Base-by-base conservation (phyloP, 2,888 invertebrate species). In the Mythimna lalbum region DNA sequence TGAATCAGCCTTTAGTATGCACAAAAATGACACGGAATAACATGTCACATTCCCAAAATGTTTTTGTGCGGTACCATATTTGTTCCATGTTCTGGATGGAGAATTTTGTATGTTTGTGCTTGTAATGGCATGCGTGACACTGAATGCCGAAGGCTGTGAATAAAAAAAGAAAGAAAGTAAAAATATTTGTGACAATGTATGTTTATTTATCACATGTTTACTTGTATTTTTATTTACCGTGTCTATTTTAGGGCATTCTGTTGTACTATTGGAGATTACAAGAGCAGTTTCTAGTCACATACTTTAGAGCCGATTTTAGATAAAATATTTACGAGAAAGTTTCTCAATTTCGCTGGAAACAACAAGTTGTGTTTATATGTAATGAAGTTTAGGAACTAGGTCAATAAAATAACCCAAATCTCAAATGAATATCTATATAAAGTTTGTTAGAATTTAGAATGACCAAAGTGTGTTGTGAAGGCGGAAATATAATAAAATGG, bases 91-190 rank as follows among this genome's bases (percentile, higher is more conserved):
- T 43, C 49, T 55, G 31, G 17, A 47, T 80, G 50, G 57, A 52
- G 23, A n/a, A 39, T 50, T 66, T 36, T 66, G 23, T 3, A 49
- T 77, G 53, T 75, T 74, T 77, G 64, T 57, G 14, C 43, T 55
- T 49, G 60, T 75, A 64, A 80, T 69, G 27, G 56, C 9, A 75
- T 23, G 49, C 61, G 61, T 69, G 49, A 69, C 27, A 43, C 2
- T n/a, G 43, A 63, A 57, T 55, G 33, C 17, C 27, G n/a, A 47
- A 36, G 21, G 52, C 14, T 43, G 12, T 12, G 49, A 17, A 65
- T 65, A 39, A 49, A 61, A 21, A 43, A 43, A 43, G 43, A 43
- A 43, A 61, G 27, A 43, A 43, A 43, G 43, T 19, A 43, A 43
- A 43, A 43, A 43, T 43, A 43, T 43, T 43, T 17, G 43, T 6